Conservation (phyloP, 1,140 invertebrate genomes). For the Drosophila kanapiae region DNA sequence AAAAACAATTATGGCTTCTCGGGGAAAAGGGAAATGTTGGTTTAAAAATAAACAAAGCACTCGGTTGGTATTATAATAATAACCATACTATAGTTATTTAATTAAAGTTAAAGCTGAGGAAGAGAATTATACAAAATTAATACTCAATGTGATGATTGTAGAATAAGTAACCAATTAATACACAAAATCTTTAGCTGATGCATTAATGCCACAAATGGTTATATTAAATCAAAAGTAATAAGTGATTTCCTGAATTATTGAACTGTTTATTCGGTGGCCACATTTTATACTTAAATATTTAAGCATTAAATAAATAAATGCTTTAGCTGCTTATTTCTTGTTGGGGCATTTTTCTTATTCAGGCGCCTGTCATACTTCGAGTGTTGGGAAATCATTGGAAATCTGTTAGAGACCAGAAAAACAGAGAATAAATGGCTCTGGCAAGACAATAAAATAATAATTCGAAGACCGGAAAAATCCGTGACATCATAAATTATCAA, state of each 20-base stretch:
- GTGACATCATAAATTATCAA: conserved; percentile 85
- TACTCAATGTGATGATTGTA: too few relatives aligned
- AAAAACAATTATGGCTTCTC: neutral
- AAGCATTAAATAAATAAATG: neutral
- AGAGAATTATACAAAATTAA: too few relatives aligned
- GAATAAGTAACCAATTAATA: neutral
- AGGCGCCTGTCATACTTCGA: conserved; percentile 13
- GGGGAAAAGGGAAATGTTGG: neutral
- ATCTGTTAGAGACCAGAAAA: conserved; percentile 22
- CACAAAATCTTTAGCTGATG: too few relatives aligned
- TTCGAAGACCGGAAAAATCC: conserved; percentile 65
- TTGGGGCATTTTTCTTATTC: conserved; percentile 9
- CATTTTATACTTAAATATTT: neutral
- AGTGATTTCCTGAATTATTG: too few relatives aligned
- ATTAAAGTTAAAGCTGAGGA: too few relatives aligned
- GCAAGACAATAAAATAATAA: conserved; percentile 71
- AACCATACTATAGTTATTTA: too few relatives aligned
- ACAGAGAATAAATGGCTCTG: conserved; percentile 35
- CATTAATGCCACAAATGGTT: too few relatives aligned
- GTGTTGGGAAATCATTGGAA: conserved; percentile 28
- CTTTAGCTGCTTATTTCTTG: neutral
- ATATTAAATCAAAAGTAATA: too few relatives aligned
- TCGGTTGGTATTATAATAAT: too few relatives aligned
- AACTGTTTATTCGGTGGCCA: neutral
- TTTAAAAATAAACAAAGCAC: neutral